phyloP scores from a whole-genome alignment of 2,113 vertebrate genomes.

The Strix uralensis region DNA sequence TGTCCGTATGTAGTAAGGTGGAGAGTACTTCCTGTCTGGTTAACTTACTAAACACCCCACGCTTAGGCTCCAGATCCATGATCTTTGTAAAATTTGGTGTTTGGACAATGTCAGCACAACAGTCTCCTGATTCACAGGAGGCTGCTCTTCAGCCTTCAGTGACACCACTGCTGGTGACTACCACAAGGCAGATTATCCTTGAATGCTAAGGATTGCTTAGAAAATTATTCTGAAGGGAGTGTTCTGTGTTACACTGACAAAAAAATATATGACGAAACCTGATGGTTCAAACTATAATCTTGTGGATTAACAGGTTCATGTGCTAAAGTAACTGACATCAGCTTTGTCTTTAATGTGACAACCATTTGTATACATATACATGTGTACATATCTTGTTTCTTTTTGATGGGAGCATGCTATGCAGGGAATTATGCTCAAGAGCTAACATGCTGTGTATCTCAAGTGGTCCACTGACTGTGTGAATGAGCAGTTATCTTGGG shows the following conservation, averaged over 20 bases:
- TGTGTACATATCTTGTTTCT: neutral
- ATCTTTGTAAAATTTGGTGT: neutral
- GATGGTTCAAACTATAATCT: neutral
- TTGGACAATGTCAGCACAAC: neutral
- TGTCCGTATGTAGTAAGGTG: neutral
- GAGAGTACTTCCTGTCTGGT: neutral
- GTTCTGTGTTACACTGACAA: neutral
- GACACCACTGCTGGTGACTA: neutral
- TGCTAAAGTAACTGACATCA: neutral
- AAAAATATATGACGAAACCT: neutral
- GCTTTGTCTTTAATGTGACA: neutral
- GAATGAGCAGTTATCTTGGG: neutral
- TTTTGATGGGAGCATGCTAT: neutral
- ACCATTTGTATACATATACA: neutral
- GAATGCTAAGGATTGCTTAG: neutral
- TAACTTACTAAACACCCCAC: neutral
- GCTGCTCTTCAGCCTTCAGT: neutral
- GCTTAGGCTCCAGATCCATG: neutral
- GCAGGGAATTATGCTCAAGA: neutral
- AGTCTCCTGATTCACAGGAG: neutral
- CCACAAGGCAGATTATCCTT: neutral
- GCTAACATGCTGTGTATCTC: neutral
- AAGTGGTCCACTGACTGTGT: neutral
- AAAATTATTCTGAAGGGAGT: neutral
- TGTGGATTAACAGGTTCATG: neutral